These are phyloP conservation scores for Microcaecilia unicolor DNA, from an alignment of 2,797 vertebrate species.

Conservation along the genomic window DNA sequence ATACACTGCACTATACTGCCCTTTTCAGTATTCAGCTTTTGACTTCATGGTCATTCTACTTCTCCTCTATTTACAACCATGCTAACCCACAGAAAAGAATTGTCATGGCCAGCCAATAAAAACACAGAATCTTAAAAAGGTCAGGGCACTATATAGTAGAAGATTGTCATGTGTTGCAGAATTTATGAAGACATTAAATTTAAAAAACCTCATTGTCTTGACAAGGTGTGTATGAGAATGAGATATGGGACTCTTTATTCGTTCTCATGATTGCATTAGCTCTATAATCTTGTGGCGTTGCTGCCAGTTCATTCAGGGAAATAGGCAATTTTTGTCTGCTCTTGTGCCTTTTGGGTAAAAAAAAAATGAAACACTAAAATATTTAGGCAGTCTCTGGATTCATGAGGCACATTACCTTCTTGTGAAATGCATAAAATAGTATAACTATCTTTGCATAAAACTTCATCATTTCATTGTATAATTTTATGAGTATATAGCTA, in stretches of 20 bases:
- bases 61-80: conserved; percentile 27
- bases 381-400: too few relatives aligned
- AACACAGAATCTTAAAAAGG: conserved; percentile 40
- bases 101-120: conserved; percentile 40
- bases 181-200: conserved; percentile 21
- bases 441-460: too few relatives aligned
- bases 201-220: conserved; percentile 9
- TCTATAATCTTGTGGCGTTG: too few relatives aligned
- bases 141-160: conserved; percentile 14
- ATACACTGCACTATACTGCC: conserved; percentile 41
- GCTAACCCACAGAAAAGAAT: conserved; percentile 23
- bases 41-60: conserved; percentile 59
- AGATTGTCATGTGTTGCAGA: conserved; percentile 22
- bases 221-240: neutral
- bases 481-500: too few relatives aligned
- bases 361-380: too few relatives aligned
- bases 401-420: too few relatives aligned
- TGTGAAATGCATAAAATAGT: too few relatives aligned
- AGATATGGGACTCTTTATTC: conserved; percentile 9
- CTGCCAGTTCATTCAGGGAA: too few relatives aligned
- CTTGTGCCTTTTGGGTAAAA: too few relatives aligned
- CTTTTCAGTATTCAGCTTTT: conserved; percentile 65
- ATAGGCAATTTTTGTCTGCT: too few relatives aligned
- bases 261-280: neutral
- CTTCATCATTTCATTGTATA: too few relatives aligned